Percentiles rank a stretch among this genome's conserved stretches.
Conservation (phyloP, 2,888 invertebrate species). For the Myopa testacea region DNA sequence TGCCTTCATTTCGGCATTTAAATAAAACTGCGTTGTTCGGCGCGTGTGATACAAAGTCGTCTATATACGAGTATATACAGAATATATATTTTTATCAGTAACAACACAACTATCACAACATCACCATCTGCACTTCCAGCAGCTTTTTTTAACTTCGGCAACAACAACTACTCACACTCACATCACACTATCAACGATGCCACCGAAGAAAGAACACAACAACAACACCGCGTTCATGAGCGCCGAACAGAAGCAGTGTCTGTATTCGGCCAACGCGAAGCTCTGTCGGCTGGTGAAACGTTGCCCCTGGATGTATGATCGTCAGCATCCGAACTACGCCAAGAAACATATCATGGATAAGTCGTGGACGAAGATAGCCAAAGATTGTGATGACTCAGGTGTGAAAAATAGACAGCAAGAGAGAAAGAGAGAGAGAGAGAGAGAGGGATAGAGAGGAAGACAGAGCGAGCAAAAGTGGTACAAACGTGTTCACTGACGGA, state of each 20-base stretch:
- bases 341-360: slow-evolving; percentile 53
- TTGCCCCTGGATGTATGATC: slow-evolving; percentile 55
- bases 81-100: too few relatives aligned
- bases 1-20: too few relatives aligned
- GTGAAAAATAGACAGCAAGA: slow-evolving; percentile 29
- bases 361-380: slow-evolving; percentile 54
- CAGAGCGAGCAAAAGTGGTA: neutral
- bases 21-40: neutral
- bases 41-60: neutral
- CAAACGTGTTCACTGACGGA: neutral
- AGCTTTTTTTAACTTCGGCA: neutral
- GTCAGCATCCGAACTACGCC: slow-evolving; percentile 51
- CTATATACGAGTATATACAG: too few relatives aligned
- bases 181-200: slow-evolving; percentile 40
- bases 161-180: neutral
- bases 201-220: slow-evolving; percentile 45
- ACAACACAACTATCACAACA: too few relatives aligned
- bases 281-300: slow-evolving; percentile 52
- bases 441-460: slow-evolving; percentile 2
- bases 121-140: neutral
- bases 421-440: slow-evolving; percentile 23
- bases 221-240: slow-evolving; percentile 33
- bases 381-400: slow-evolving; percentile 54
- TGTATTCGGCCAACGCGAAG: slow-evolving; percentile 49
- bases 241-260: slow-evolving; percentile 48